Base-by-base conservation (phyloP, 92 coral and sea anemone species). In the Palythoa grandis region DNA sequence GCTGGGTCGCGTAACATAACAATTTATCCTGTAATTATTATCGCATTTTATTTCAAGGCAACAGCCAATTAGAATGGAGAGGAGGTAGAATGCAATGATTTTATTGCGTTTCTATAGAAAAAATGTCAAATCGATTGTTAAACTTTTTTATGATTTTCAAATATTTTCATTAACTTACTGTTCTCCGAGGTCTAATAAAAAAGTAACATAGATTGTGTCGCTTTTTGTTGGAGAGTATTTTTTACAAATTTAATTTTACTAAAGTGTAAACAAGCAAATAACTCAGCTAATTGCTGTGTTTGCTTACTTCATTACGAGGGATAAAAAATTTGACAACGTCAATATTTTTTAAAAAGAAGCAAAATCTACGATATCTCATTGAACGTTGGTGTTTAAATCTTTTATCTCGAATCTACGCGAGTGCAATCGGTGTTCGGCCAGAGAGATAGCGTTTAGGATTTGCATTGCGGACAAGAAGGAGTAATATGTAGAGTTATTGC, bases 181-280 rank as follows among this genome's bases (percentile, higher is more conserved):
- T 65, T 47, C 53, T 22, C 66, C 24, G 23, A 35, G 35, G 1
- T 29, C 35, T 29, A 29, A 29, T 29, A 52, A 61, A 57, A 10
- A 2, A 61, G 50, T 58, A n/a, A 4, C 37, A 19, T 2, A 54
- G 16, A 23, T 60, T 3, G 50, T 13, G 22, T 57, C 16, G 5
- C 40, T 13, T 43, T n/a, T 16, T 25, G 0, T 29, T 29, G 35
- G 35, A 29, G 35, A 19, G n/a, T n/a, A 6, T n/a, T 52, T 48
- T 20, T 38, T 50, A 19, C 54, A n/a, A 25, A 77, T 70, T 83
- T 72, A 20, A 47, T 79, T 43, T 69, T 60, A 22, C 40, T 15
- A 37, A 87, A 40, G 72, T 80, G 69, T 80, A 90, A 90, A 83
- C 66, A 87, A 90, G 69, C 88, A 87, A 83, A 83, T 83, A 75